Evolutionary conservation across 2,888 invertebrate genomes (phyloP).

Genomic region (Noctuana brunneofusca): DNA sequence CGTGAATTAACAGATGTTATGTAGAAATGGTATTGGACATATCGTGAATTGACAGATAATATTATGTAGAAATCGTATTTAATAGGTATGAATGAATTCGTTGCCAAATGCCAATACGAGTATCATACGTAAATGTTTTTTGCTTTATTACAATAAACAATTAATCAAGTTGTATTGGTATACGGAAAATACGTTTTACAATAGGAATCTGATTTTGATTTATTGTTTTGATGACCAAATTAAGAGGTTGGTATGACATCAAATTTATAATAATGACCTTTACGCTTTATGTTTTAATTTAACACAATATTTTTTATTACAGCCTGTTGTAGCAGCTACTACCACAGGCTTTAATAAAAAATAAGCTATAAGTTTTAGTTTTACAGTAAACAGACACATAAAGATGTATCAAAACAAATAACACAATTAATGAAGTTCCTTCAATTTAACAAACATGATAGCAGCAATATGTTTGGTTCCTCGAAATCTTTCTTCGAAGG

Average conservation of each 20-base stretch:
- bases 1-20: too few relatives aligned
- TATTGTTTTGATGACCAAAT: conserved; percentile 7
- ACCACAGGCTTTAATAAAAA: too few relatives aligned
- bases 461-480: conserved; percentile 37
- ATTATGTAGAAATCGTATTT: neutral
- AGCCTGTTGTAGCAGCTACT: neutral
- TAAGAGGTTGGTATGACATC: conserved; percentile 1
- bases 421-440: neutral
- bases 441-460: conserved; percentile 24
- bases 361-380: too few relatives aligned
- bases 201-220: conserved; percentile 3
- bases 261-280: conserved; percentile 3
- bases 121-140: conserved; percentile 9
- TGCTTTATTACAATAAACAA: neutral
- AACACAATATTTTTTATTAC: neutral
- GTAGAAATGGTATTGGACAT: too few relatives aligned
- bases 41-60: too few relatives aligned
- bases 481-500: conserved; percentile 43
- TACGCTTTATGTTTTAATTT: neutral
- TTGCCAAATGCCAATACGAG: neutral
- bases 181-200: conserved; percentile 1
- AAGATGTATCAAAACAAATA: conserved; percentile 9
- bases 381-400: too few relatives aligned
- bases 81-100: neutral
- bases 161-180: conserved; percentile 1